Conservation (phyloP, 2,888 invertebrate genomes). For the Laspeyria flexula region DNA sequence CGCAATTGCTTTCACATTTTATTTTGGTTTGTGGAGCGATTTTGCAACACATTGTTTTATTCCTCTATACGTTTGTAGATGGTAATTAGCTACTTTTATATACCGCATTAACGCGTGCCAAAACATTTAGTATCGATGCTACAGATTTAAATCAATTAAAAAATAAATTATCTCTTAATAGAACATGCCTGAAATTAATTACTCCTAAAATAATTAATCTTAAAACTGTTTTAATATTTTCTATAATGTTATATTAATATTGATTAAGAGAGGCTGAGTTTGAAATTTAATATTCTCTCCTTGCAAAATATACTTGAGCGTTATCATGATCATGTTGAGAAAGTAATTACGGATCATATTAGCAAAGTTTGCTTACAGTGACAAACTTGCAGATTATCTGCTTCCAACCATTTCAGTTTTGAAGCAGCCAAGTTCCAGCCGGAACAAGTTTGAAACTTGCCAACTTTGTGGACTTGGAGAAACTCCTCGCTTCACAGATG, state of each 20-base stretch:
- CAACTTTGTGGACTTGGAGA: slow-evolving; percentile 64
- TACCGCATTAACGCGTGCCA: too few species aligned
- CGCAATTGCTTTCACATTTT: slow-evolving; percentile 7
- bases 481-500: slow-evolving; percentile 54
- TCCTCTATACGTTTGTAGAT: neutral
- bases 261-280: slow-evolving; percentile 11
- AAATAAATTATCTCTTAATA: too few species aligned
- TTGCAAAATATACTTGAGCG: slow-evolving; percentile 24
- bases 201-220: neutral
- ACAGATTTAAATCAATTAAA: too few species aligned
- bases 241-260: slow-evolving; percentile 7
- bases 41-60: neutral
- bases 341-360: slow-evolving; percentile 69
- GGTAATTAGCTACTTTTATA: too few species aligned
- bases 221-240: neutral
- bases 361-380: slow-evolving; percentile 64
- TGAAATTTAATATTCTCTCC: slow-evolving; percentile 26
- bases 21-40: neutral
- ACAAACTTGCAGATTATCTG: slow-evolving; percentile 77
- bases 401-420: slow-evolving; percentile 72
- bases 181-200: neutral
- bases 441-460: slow-evolving; percentile 60
- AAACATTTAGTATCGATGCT: too few species aligned
- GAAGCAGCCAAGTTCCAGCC: slow-evolving; percentile 65
- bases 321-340: slow-evolving; percentile 52